Base-by-base conservation (phyloP, 2,797 vertebrate species). In the Girardinus metallicus region DNA sequence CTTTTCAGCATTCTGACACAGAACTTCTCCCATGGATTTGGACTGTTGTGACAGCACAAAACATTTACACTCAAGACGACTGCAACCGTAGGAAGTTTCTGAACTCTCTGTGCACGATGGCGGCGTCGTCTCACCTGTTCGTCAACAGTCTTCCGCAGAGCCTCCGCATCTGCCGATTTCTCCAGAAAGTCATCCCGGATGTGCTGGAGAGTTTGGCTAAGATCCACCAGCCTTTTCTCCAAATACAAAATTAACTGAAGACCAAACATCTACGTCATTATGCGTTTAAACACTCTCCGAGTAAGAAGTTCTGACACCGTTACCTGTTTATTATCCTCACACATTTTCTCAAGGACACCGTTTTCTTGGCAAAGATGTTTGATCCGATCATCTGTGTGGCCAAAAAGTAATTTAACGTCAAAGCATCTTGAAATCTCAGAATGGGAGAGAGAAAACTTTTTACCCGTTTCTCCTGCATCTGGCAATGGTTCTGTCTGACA, bases 281-380 rank as follows among this genome's bases (percentile, higher is more conserved):
- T 3, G 44, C 16, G 15, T 13, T 57, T 2, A 39, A 13, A 12
- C 11, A 0, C 2, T n/a, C 2, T 49, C 75, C 44, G 1, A 80
- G 51, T 9, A 15, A 41, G 16, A 66, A 3, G 10, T 57, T 15
- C 16, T 66, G 0, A 3, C 18, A 16, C 68, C 0, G 4, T 70
- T 93, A 96, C 96, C 95, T 95, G 83, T 74, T 96, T 94, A 74
- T 95, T 96, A 43, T 95, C 92, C 31, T 92, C 93, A 79, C 94
- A 95, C 36, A 96, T 91, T 41, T 86, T 88, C 87, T 96, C 95
- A 6, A 95, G 12, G 5, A 89, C 92, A 77, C 89, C 92, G 88
- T 96, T 96, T 18, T 95, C 95, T 79, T 88, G 93, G 84, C 92
- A 89, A 12, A 96, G 87, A 34, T 73, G 57, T 46, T 90, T 86